Base-by-base conservation (phyloP, 2,888 invertebrate genomes). In the Watsonalla binaria region DNA sequence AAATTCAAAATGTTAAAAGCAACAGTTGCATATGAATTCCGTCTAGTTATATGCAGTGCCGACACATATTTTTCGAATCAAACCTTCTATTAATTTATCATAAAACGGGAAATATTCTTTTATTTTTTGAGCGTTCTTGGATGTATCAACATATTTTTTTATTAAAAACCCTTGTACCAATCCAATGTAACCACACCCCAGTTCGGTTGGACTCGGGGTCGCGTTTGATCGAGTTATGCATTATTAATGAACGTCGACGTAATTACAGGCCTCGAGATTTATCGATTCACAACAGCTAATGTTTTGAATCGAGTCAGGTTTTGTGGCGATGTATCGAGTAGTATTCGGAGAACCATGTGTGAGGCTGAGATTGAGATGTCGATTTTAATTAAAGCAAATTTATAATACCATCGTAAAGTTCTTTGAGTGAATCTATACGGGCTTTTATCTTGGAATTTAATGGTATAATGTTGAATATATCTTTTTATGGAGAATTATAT, bases 161-260 rank as follows among this genome's bases (percentile, higher is more conserved):
- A 24, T 24, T 24, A 24, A 24, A 24, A 24, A 2, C 24, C 4
- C 24, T 24, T 24, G 24, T 42, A 42, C 11, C 9, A 42, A 42
- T 45, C 42, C 59, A 62, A 61, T 70, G 67, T 75, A 65, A 51
- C 51, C 60, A 70, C 65, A 57, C 65, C 60, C 59, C 63, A 54
- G 63, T 72, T 57, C 65, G 66, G 64, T 59, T 62, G 57, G 63
- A 56, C 54, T 54, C 60, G 63, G 58, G 59, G 63, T 61, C 68
- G 73, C 74, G 76, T 87, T 86, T 86, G 89, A 89, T 89, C 86
- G 81, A 85, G 84, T 86, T 86, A 89, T 89, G 87, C 86, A 88
- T 90, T 90, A 90, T 88, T 89, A 90, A 90, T 90, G 87, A 86
- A 72, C 65, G 65, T 69, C 72, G 77, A 77, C 80, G 78, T 90